Conservation (phyloP, 2,797 vertebrate species). For the Lithobates pipiens region DNA sequence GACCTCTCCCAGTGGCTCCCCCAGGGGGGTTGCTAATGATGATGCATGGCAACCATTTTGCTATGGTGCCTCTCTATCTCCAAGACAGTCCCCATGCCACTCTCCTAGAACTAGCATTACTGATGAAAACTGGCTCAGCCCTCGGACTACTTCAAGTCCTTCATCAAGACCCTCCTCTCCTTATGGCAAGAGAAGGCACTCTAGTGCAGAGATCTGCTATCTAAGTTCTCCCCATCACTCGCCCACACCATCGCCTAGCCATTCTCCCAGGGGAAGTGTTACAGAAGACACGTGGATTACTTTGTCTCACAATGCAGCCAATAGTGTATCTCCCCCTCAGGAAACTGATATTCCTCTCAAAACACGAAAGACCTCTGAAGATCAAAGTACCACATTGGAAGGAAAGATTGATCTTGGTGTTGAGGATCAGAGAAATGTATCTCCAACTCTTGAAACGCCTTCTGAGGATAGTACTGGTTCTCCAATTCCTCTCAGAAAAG, state of each 20-base stretch:
- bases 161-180: constrained; percentile 95
- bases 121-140: constrained; percentile 98
- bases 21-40: constrained; percentile 82
- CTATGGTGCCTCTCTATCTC: constrained; percentile 86
- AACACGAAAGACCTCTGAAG: constrained; percentile 96
- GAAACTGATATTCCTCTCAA: constrained; percentile 97
- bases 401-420: constrained; percentile 87
- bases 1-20: constrained; percentile 91
- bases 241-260: constrained; percentile 92
- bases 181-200: constrained; percentile 96
- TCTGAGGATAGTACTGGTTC: constrained; percentile 84
- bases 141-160: constrained; percentile 90
- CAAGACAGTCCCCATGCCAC: constrained; percentile 95
- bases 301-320: constrained; percentile 78
- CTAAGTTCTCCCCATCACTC: constrained; percentile 93
- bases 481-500: constrained; percentile 89
- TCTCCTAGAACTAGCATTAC: constrained; percentile 96
- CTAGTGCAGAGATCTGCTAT: constrained; percentile 95
- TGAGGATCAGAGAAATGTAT: constrained; percentile 88
- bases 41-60: constrained; percentile 90
- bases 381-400: constrained; percentile 85
- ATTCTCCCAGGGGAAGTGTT: constrained; percentile 92
- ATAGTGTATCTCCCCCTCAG: constrained; percentile 87
- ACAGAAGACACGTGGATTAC: constrained; percentile 95
- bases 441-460: constrained; percentile 87